Evolutionary conservation across 1,140 invertebrate genomes (phyloP).

Genomic region (Drosophila sp.): DNA sequence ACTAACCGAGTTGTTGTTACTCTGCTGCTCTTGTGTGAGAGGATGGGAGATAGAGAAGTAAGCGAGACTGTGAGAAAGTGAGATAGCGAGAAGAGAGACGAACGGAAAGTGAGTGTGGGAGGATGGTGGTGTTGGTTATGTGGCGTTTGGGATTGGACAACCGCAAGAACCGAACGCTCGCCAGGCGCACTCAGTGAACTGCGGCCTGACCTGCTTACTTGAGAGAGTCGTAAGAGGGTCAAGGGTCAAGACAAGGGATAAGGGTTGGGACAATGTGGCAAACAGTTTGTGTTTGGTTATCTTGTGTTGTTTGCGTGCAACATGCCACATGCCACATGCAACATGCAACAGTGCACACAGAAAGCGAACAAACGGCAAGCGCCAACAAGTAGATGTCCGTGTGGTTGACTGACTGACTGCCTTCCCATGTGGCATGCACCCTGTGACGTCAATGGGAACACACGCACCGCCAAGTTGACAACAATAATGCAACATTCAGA

Average conservation of each 20-base stretch:
- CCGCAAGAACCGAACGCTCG: constrained; percentile 77
- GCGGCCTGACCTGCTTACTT: constrained; percentile 77
- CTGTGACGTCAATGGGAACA: constrained; percentile 69
- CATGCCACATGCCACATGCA: too few relatives aligned
- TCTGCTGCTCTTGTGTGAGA: constrained; percentile 16
- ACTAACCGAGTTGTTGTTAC: constrained; percentile 47
- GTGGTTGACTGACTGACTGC: constrained; percentile 3
- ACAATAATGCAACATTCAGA: constrained; percentile 70
- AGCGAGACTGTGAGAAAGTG: not conserved
- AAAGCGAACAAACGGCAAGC: not conserved
- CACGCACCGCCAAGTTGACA: constrained; percentile 59
- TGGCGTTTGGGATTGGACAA: constrained; percentile 39
- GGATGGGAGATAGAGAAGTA: not conserved
- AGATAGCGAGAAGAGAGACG: not conserved
- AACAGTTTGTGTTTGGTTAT: constrained; percentile 55
- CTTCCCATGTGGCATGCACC: not conserved
- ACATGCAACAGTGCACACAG: too few relatives aligned
- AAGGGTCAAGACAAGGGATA: constrained; percentile 7
- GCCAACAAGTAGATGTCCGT: constrained; percentile 2
- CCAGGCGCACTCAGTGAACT: constrained; percentile 59
- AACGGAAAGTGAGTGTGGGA: not conserved
- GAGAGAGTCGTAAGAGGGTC: constrained; percentile 45
- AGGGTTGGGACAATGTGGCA: constrained; percentile 45
- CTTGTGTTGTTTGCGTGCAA: constrained; percentile 71
- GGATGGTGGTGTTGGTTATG: not conserved